Evolutionary conservation across 1,140 invertebrate genomes (phyloP), one percentile per base, ranked within the genome.

Genomic region (Leucophenga varia): DNA sequence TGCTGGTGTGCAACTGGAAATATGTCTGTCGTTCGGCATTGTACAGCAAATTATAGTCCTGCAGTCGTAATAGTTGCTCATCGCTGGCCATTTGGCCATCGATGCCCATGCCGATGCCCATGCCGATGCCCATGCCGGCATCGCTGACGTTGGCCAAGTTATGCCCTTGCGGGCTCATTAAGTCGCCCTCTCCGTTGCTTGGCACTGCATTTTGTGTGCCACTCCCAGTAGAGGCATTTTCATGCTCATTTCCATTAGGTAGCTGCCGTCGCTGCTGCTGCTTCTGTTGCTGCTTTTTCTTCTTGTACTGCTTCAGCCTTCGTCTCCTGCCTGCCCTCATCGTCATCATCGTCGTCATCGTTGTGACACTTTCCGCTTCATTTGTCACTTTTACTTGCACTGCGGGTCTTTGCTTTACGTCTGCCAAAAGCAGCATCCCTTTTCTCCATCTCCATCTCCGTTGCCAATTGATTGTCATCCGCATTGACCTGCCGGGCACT

Each of bases 331-430:
- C 47, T 53, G 20, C n/a, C 31, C 35, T 44, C 45, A 43, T 46
- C 57, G 42, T 53, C 43, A 21, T 37, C 25, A 14, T 40, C 40
- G 37, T 37, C 47, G 37, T 47, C 55, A 37, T 56, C 45, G 32
- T 45, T 37, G 52, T 51, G 54, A 53, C 59, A 65, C 63, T 67
- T 67, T 67, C 59, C 63, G 59, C 63, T 67, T 67, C 63, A 67
- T 67, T 67, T 67, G 64, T 57, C 64, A 63, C 63, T 67, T 67
- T 67, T 67, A 63, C 63, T 65, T 65, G 63, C 64, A 52, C 13
- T 67, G 63, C 63, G 56, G 63, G 64, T 38, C 35, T 52, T 38
- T 36, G 25, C 47, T 41, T 51, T 36, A 6, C 14, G 14, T 30
- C 41, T 51, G 32, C 43, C 35, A 47, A 17, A 31, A 18, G 28